Conservation (phyloP, 2,888 invertebrate genomes). For the Melieria crassipennis region DNA sequence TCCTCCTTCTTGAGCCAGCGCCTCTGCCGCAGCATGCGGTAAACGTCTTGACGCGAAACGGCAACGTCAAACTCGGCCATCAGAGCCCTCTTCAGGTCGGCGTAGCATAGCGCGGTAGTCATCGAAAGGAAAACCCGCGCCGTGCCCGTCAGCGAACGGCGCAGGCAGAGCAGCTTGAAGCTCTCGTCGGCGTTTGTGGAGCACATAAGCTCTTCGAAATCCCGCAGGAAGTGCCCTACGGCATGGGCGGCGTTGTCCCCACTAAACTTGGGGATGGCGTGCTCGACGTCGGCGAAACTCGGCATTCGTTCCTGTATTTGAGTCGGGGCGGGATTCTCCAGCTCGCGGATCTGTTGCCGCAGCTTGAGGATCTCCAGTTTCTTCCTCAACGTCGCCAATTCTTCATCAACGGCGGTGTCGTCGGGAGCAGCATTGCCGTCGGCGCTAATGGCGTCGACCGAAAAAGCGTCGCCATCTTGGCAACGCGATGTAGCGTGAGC, state of each 20-base stretch:
- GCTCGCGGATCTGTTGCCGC: conserved; percentile 4
- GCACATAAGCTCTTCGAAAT: conserved; percentile 27
- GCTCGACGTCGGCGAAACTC: conserved; percentile 23
- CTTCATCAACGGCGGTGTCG: background rate
- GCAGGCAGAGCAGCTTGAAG: conserved; percentile 6
- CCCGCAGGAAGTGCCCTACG: conserved; percentile 15
- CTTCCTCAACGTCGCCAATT: background rate
- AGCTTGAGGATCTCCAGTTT: background rate
- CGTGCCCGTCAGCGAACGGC: conserved; percentile 19
- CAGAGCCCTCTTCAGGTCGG: background rate
- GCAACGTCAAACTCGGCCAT: background rate
- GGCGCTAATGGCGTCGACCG: too few species aligned
- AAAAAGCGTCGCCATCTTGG: too few species aligned
- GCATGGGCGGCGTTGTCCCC: conserved; percentile 15
- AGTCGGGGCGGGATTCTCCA: background rate
- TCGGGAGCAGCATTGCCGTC: too few species aligned
- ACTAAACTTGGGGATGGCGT: conserved; percentile 17
- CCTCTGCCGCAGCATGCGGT: conserved; percentile 9
- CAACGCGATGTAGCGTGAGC: too few species aligned
- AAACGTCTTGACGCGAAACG: conserved; percentile 12
- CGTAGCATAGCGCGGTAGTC: background rate
- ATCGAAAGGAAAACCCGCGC: conserved; percentile 4
- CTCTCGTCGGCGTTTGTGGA: conserved; percentile 20
- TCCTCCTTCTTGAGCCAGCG: conserved; percentile 11
- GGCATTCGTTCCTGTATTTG: background rate